Conservation (phyloP, 2,797 vertebrate species). For the Falco rusticolus region DNA sequence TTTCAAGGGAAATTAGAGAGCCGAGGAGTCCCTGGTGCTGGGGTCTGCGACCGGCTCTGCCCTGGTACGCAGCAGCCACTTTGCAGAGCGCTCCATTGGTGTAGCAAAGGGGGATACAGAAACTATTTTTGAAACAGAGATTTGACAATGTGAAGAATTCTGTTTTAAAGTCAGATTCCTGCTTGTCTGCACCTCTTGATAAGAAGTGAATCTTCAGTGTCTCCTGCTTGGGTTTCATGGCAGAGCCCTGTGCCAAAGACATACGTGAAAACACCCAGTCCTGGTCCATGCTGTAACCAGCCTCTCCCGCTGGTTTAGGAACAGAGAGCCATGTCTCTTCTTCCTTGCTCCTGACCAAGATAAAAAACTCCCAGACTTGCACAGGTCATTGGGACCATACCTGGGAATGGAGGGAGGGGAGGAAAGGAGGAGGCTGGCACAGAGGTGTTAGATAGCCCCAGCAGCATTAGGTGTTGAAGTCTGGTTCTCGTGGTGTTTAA, state of each 20-base stretch:
- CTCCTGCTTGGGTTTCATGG: not conserved
- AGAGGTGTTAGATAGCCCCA: not conserved
- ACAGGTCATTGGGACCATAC: not conserved
- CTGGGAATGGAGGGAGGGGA: not conserved
- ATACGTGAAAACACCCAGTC: rapidly evolving
- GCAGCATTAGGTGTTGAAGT: not conserved
- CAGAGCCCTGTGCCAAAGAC: not conserved
- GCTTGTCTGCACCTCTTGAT: not conserved
- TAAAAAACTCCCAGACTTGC: not conserved
- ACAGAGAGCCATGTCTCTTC: not conserved
- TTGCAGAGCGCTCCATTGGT: not conserved
- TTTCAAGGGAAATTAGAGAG: not conserved
- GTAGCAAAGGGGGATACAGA: not conserved
- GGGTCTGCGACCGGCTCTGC: not conserved
- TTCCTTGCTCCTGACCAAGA: not conserved
- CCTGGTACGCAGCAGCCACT: not conserved
- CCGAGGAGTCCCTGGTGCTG: rapidly evolving
- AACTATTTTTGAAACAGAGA: not conserved
- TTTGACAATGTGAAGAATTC: not conserved
- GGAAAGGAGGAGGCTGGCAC: not conserved
- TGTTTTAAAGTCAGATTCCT: not conserved
- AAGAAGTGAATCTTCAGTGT: not conserved
- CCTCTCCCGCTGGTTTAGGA: not conserved
- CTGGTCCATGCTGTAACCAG: not conserved
- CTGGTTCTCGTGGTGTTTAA: not conserved